phyloP scores from a whole-genome alignment of 2,888 invertebrate genomes.

The Leptopilina syphax region DNA sequence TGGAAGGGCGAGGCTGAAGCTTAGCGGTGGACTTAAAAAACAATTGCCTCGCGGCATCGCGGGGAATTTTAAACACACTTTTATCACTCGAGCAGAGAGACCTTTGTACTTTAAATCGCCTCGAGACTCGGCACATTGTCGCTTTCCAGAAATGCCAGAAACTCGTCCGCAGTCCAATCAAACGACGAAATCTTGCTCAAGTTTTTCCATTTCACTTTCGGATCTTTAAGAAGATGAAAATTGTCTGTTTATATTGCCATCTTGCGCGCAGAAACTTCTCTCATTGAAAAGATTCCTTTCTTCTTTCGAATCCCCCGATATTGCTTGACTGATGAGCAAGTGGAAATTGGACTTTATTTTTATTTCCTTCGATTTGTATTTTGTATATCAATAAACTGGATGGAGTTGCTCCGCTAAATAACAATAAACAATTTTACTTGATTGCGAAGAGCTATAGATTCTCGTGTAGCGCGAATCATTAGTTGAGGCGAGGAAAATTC shows the following conservation, averaged over 20 bases:
- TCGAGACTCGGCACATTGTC: constrained; percentile 48
- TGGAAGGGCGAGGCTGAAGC: constrained; percentile 51
- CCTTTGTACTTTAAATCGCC: constrained; percentile 53
- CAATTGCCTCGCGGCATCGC: constrained; percentile 67
- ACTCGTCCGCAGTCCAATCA: constrained; percentile 36
- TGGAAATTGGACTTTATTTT: background rate
- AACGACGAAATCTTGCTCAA: constrained; percentile 31
- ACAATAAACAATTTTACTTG: too few species aligned
- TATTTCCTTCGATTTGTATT: background rate
- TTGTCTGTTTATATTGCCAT: constrained; percentile 18
- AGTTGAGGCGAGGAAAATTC: too few species aligned
- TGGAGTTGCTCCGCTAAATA: too few species aligned
- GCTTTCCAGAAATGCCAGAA: constrained; percentile 34
- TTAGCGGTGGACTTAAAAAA: constrained; percentile 65
- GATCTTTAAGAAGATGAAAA: constrained; percentile 16
- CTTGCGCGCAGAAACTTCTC: constrained; percentile 1
- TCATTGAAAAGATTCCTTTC: constrained; percentile 5
- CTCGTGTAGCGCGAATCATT: too few species aligned
- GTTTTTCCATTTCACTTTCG: constrained; percentile 34
- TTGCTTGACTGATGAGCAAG: background rate
- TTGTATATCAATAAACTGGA: background rate
- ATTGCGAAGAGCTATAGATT: too few species aligned
- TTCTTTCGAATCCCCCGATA: background rate
- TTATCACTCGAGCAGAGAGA: constrained; percentile 60
- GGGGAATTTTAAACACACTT: constrained; percentile 70